Percentiles rank a stretch among this genome's conserved stretches.
phyloP scores from a whole-genome alignment of 2,888 invertebrate species.

The Sinohyriopsis cumingii region DNA sequence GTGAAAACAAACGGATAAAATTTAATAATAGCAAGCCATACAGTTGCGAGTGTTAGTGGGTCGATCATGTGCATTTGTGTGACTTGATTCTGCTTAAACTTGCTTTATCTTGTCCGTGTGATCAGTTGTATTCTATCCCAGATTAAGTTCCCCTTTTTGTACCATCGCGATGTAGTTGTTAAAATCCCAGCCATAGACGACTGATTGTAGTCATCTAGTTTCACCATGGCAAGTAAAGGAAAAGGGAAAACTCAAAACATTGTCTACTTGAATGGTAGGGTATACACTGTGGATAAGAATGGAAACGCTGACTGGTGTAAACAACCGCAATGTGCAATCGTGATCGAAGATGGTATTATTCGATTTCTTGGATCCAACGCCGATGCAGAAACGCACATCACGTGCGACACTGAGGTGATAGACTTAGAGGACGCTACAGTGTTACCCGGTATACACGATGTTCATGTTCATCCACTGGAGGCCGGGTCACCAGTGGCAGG shows the following conservation, averaged over 20 bases:
- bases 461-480: constrained; percentile 32
- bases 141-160: no score
- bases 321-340: constrained; percentile 21
- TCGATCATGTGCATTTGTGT: no score
- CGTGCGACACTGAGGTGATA: background rate
- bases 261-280: constrained; percentile 15
- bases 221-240: no score
- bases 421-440: constrained; percentile 13
- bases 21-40: no score
- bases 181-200: no score
- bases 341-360: constrained; percentile 17
- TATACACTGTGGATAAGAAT: constrained; percentile 22
- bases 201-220: no score
- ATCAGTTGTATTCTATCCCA: no score
- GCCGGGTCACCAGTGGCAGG: constrained; percentile 11
- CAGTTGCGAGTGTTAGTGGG: no score
- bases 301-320: constrained; percentile 12
- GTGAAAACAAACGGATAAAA: no score
- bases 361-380: constrained; percentile 13
- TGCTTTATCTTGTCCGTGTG: no score
- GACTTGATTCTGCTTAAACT: no score
- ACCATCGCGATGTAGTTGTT: no score
- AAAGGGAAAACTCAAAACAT: background rate
- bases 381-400: background rate
- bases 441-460: constrained; percentile 31